These are phyloP conservation scores for Oreonectes daqikongensis DNA, from an alignment of 2,797 vertebrate genomes.

Conservation along the genomic window DNA sequence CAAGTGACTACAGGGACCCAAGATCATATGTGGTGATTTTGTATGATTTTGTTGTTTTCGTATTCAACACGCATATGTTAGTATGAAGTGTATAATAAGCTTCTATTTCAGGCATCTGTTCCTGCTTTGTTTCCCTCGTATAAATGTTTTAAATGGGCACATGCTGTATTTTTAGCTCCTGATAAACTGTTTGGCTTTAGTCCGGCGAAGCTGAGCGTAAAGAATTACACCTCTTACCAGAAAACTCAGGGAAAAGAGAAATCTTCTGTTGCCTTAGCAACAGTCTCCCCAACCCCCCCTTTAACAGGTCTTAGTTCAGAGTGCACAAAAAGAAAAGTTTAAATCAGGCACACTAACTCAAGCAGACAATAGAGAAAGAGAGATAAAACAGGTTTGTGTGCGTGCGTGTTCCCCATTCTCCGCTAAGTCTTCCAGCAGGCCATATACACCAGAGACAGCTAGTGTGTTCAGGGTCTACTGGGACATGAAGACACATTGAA, in stretches of 20 bases:
- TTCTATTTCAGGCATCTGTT: conserved; percentile 3
- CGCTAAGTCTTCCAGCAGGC: conserved; percentile 32
- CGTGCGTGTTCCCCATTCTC: conserved; percentile 20
- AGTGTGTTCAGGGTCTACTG: conserved; percentile 33
- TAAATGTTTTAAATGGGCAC: conserved; percentile 10
- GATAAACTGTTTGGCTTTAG: conserved; percentile 32
- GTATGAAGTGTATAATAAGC: not conserved
- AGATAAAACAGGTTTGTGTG: conserved; percentile 37
- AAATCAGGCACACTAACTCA: conserved; percentile 32
- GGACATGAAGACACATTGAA: conserved; percentile 24
- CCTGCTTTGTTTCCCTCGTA: not conserved
- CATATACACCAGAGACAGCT: conserved; percentile 28
- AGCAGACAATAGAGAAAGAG: conserved; percentile 35
- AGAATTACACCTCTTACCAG: conserved; percentile 3
- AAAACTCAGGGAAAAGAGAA: conserved; percentile 7
- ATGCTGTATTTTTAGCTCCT: conserved; percentile 17
- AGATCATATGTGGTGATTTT: not conserved
- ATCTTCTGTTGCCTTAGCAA: conserved; percentile 42
- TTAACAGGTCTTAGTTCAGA: conserved; percentile 40
- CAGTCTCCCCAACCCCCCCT: not conserved
- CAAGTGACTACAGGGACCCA: not conserved
- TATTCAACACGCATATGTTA: not conserved
- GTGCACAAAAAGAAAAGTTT: conserved; percentile 44
- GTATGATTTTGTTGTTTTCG: not conserved
- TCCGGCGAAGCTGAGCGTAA: conserved; percentile 26